Evolutionary conservation across 2,113 vertebrate genomes (phyloP), one percentile per base, ranked within the genome.

Genomic region (Heterocephalus glaber): DNA sequence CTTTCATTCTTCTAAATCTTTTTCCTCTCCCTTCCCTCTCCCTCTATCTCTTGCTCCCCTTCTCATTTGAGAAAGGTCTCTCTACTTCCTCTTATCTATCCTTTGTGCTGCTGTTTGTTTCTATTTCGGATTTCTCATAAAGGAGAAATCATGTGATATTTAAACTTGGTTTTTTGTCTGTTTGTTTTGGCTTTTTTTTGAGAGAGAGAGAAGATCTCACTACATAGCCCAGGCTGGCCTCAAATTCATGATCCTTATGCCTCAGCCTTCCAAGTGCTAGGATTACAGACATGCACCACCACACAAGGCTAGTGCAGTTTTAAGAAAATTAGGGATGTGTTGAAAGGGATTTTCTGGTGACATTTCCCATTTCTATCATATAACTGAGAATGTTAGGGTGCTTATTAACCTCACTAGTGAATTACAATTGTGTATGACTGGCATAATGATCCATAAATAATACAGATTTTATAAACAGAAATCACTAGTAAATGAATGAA

Each of bases 301-400:
- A 41, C 9, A 41, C 68, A 38, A 1, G 7, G 14, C 8, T 14
- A 49, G 1, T 52, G n/a, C 22, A 44, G 24, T 56, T 65, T 11
- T 54, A 38, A 80, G 76, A 87, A 81, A 72, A 24, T 56, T 30
- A 47, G 20, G 11, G 19, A 13, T 56, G 4, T 85, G 10, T 86
- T 77, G 83, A 22, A 86, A 92, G 26, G 16, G 6, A 81, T 38
- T 33, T 13, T 76, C 61, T 85, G 65, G 24, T 83, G 41, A 8
- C 3, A 86, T 92, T 95, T 92, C 24, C 20, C n/a, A 41, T 60
- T 95, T 89, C 28, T 68, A 58, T 77, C 54, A 79, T 13, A 44
- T 54, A 93, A n/a, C 30, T 96, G 79, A 85, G 30, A 70, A 83
- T 14, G 66, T 96, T 41, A 92, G 38, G 60, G 38, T 82, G n/a